These are phyloP conservation scores for Cryptotermes secundus DNA, from an alignment of 1,140 invertebrate genomes.

Conservation along the genomic window DNA sequence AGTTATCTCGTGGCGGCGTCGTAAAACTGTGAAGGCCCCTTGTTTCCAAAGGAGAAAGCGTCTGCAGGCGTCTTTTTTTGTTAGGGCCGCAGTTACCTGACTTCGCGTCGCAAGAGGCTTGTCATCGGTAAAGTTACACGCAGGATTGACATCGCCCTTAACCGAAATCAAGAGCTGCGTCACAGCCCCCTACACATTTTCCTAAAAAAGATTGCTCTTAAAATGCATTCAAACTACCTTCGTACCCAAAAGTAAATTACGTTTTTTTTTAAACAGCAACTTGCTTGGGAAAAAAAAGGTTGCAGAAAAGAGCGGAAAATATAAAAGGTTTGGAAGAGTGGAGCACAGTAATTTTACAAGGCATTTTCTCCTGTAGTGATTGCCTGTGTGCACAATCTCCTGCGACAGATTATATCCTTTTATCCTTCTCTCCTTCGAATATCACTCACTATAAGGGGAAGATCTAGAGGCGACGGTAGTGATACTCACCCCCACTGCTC, in stretches of 20 bases:
- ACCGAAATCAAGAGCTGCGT: background rate
- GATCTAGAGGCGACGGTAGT: background rate
- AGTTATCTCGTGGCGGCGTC: too few species aligned
- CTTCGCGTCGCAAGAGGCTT: background rate
- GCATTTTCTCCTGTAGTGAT: constrained; percentile 19
- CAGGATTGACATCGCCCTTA: background rate
- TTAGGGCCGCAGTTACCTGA: background rate
- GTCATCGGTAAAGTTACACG: background rate
- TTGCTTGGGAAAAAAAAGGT: background rate
- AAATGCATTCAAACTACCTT: background rate
- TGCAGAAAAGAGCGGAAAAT: background rate
- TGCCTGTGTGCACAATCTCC: constrained; percentile 10
- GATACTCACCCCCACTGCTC: background rate
- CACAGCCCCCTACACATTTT: background rate
- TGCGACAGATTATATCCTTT: constrained; percentile 19
- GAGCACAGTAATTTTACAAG: constrained; percentile 8
- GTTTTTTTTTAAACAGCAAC: background rate
- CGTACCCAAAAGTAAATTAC: background rate
- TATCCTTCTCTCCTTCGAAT: constrained; percentile 5
- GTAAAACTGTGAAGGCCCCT: too few species aligned
- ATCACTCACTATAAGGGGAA: background rate
- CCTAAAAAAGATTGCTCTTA: background rate
- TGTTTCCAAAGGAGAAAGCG: too few species aligned
- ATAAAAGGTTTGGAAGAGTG: background rate
- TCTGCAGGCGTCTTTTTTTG: background rate